Percentiles rank a stretch among this genome's conserved stretches.
phyloP scores from a whole-genome alignment of 2,113 vertebrate species.

The Nesogale talazaci region DNA sequence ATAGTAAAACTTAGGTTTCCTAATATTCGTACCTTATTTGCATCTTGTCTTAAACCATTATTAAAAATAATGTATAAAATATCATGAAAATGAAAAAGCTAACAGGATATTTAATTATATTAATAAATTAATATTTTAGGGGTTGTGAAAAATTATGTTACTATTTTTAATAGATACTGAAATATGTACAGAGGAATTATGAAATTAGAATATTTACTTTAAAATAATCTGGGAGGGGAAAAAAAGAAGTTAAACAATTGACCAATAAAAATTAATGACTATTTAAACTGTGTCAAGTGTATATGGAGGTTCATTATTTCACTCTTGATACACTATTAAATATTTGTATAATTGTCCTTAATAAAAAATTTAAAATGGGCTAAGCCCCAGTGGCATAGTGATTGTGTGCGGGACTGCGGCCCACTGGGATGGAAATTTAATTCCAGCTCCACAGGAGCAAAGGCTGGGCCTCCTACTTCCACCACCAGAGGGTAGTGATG shows the following conservation, averaged over 20 bases:
- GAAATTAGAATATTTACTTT: constrained; percentile 28
- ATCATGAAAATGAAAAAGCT: constrained; percentile 5
- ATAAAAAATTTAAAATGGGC: too few relatives aligned
- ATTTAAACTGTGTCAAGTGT: not conserved
- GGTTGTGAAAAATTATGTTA: not conserved
- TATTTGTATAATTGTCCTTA: constrained; percentile 25
- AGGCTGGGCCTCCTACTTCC: too few relatives aligned
- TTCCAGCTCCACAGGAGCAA: too few relatives aligned
- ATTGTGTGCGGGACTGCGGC: too few relatives aligned
- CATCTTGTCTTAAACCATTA: constrained; percentile 10
- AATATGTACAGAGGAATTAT: not conserved
- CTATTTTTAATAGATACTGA: constrained; percentile 51
- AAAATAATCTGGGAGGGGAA: constrained; percentile 34
- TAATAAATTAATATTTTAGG: constrained; percentile 1
- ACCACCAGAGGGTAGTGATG: too few relatives aligned
- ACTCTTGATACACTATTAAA: not conserved
- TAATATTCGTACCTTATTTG: constrained; percentile 40
- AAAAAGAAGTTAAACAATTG: constrained; percentile 48
- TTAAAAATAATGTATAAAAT: constrained; percentile 46
- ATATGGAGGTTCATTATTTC: not conserved
- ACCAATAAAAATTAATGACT: constrained; percentile 18
- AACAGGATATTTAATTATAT: constrained; percentile 6
- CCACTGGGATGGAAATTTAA: too few relatives aligned
- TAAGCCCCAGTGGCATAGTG: too few relatives aligned
- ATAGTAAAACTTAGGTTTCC: not conserved